Conservation (phyloP, 35 echinoderm and acorn worm species). For the Stichopus chloronotus region DNA sequence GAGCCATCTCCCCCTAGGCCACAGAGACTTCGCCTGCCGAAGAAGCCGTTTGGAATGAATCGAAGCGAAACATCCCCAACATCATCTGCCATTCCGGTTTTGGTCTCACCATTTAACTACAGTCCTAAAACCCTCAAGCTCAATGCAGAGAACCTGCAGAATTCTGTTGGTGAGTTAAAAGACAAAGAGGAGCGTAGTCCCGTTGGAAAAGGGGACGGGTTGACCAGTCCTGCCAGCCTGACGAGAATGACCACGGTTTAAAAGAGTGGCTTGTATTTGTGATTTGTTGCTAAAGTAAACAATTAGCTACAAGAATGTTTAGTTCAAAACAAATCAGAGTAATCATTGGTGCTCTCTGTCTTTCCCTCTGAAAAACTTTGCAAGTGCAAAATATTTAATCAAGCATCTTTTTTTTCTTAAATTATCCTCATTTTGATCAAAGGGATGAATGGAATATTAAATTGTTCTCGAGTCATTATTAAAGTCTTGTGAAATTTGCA, state of each 20-base stretch:
- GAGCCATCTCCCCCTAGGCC: conserved; percentile 76
- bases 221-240: conserved; percentile 49
- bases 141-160: conserved; percentile 20
- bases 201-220: conserved; percentile 33
- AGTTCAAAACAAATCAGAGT: neutral
- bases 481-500: too few species aligned
- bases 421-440: too few species aligned
- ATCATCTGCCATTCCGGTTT: conserved; percentile 76
- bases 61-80: conserved; percentile 83
- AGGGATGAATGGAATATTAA: too few species aligned
- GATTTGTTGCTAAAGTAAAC: neutral
- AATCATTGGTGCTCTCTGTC: neutral
- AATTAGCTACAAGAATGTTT: neutral
- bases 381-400: too few species aligned
- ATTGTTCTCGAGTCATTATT: too few species aligned
- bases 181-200: conserved; percentile 34
- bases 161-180: conserved; percentile 64
- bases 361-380: neutral
- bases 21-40: conserved; percentile 83
- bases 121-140: conserved; percentile 70
- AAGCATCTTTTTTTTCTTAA: too few species aligned
- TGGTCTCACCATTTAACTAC: conserved; percentile 99
- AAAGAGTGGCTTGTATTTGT: neutral
- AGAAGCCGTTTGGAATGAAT: conserved; percentile 93
- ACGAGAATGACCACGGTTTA: conserved; percentile 57